Evolutionary conservation across 2,113 vertebrate species (phyloP).

Genomic region (Marmota monax): DNA sequence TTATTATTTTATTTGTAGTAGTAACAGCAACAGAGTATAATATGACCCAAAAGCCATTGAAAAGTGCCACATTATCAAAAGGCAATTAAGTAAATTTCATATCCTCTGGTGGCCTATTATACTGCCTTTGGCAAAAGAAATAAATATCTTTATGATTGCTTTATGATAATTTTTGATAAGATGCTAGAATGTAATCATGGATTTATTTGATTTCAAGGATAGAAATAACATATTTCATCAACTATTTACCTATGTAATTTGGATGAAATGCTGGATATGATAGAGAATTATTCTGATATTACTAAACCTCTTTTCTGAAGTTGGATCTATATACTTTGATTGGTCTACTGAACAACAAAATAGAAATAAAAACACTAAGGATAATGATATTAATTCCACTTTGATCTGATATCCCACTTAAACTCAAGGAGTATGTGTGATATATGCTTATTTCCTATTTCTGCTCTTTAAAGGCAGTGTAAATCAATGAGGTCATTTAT

Average conservation of each 20-base stretch:
- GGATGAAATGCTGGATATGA: neutral
- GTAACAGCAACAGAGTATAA: constrained; percentile 20
- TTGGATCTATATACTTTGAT: constrained; percentile 38
- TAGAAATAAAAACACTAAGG: constrained; percentile 31
- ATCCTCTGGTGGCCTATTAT: constrained; percentile 43
- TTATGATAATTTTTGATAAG: constrained; percentile 37
- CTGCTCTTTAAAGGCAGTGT: constrained; percentile 60
- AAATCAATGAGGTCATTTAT: constrained; percentile 77
- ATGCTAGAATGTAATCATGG: neutral
- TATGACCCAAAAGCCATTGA: constrained; percentile 25
- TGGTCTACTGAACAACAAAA: neutral
- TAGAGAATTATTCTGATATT: neutral
- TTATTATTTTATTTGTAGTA: neutral
- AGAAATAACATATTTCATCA: constrained; percentile 45
- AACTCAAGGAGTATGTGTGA: neutral
- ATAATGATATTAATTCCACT: constrained; percentile 44
- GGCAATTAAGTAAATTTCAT: constrained; percentile 19
- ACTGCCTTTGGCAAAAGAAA: constrained; percentile 52
- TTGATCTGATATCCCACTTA: neutral
- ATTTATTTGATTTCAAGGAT: constrained; percentile 48
- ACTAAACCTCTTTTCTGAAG: constrained; percentile 35
- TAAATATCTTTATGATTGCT: constrained; percentile 45
- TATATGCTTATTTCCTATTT: constrained; percentile 63
- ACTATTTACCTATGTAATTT: constrained; percentile 34
- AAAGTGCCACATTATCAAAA: neutral